Base-by-base conservation (phyloP, 2,888 invertebrate species). In the Tipula helvola region DNA sequence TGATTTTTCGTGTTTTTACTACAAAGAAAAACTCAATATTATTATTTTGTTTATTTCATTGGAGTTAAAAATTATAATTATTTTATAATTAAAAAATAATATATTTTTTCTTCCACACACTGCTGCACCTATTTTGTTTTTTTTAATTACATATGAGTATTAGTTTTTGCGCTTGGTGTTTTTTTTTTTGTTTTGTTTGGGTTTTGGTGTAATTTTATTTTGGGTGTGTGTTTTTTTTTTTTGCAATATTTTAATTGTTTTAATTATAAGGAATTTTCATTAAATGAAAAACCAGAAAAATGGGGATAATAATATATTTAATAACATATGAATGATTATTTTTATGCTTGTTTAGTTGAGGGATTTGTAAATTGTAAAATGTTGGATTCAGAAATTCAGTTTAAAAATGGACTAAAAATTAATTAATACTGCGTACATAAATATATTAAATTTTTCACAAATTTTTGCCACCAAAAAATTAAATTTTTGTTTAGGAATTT, bases 71-170 rank as follows among this genome's bases (percentile, higher is more conserved):
- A 71, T 71, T 71, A 71, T 71, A 28, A 71, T n/a, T 71, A 71
- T 71, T 71, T 71, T 57, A 57, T 57, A 71, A 71, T 71, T 71
- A 71, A 28, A 71, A 71, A 71, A 28, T 71, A 28, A 71, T 71
- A 71, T 71, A 52, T 52, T 85, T 85, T 85, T 85, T 85, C 85
- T 85, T 18, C 85, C 85, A 85, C 85, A 85, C 39, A 85, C 85
- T 85, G 85, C 85, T 85, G 85, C 85, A 85, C 85, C 85, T 85
- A 18, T 85, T 39, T 36, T 85, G n/a, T 16, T 39, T 16, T 41
- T 41, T 28, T 42, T 42, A 44, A 85, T 28, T 28, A 28, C 28
- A 28, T 28, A 18, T 85, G 16, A 85, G n/a, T 85, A 71, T 8
- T 71, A 28, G 28, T 71, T 57, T 18, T 28, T 71, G 71, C 2